Base-by-base conservation (phyloP, 2,797 vertebrate genomes). In the Pitangus sulphuratus region DNA sequence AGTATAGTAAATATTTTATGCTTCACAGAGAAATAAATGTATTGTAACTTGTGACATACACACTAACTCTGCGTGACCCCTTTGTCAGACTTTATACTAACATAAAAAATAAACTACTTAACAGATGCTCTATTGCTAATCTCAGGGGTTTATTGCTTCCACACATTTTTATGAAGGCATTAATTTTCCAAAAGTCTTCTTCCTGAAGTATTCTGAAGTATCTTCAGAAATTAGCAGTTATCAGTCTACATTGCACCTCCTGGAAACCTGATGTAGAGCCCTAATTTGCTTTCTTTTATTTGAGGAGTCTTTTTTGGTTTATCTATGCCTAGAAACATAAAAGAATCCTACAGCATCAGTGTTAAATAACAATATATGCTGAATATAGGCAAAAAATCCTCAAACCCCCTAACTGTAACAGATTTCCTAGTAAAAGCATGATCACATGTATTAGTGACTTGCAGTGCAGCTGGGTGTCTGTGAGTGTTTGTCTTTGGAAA, bases 141-240 rank as follows among this genome's bases (percentile, higher is more conserved):
- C 87, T 91, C 11, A 0, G 77, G 87, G n/a, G 62, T 89, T 97
- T 95, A 94, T 95, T 95, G 93, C 92, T 96, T 81, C 70, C 58
- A 31, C 68, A 81, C 44, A 25, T 82, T 92, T 96, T 93, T 96
- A 80, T 96, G 93, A 97, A 95, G 86, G 57, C 77, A 96, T 96
- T 96, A 89, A 89, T 96, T 97, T 97, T 95, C 90, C 25, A 47
- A 20, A 92, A 94, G 68, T 84, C 93, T 92, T 95, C 47, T 91
- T 95, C 35, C 58, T 94, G 54, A 62, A 81, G 42, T 85, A 86
- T 95, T 75, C 58, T 74, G 69, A 72, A 94, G 10, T 77, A 51
- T 89, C 54, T 88, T 68, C 71, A 82, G 75, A 92, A 94, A 94
- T 88, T 24, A 92, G 26, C 31, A 87, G 31, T 28, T 90, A 68